Base-by-base conservation (phyloP, 2,797 vertebrate species). In the Cryptoblepharus egeriae region DNA sequence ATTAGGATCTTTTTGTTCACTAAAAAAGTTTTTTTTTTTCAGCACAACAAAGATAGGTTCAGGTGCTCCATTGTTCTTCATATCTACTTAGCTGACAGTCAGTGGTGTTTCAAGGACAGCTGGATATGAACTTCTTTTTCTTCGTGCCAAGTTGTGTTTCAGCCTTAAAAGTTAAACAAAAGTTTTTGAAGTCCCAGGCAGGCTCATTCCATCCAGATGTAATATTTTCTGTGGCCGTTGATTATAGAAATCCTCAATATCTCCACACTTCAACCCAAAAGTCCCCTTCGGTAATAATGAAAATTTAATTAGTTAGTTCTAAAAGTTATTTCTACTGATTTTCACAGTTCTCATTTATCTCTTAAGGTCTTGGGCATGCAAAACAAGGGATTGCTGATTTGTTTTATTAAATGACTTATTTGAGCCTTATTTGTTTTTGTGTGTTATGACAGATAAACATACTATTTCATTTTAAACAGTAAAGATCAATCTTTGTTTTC, bases 311-410 rank as follows among this genome's bases (percentile, higher is more conserved):
- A 92, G 90, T 86, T 91, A 91, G 87, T 91, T 84, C 86, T 93
- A 89, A 92, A 94, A 92, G 90, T 86, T 87, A 87, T 93, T 92
- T 93, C 81, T 91, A 90, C 92, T 95, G 93, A 91, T 94, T 93
- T 88, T 90, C 82, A 88, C 92, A 83, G 72, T 22, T 12, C 80
- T 91, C 88, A 81, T 80, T 92, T 92, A 84, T 77, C 77, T 92
- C 69, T 79, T 93, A 94, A 83, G 0, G 65, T 89, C 79, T 84
- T 81, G 80, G 82, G 89, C 81, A 84, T 86, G 77, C 86, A 88
- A 85, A 94, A 93, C 93, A 89, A 92, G 83, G 91, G 86, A 91
- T 89, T 93, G 91, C 88, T 93, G 93, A 91, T 93, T 93, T 94
- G 5, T 39, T 60, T 92, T 92, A n/a, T 94, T 94, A 92, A 93